A percentile compares a stretch with the other conserved stretches of the same genome.
These are phyloP conservation scores for Pimephales promelas DNA, from an alignment of 2,113 vertebrate species.

Conservation along the genomic window DNA sequence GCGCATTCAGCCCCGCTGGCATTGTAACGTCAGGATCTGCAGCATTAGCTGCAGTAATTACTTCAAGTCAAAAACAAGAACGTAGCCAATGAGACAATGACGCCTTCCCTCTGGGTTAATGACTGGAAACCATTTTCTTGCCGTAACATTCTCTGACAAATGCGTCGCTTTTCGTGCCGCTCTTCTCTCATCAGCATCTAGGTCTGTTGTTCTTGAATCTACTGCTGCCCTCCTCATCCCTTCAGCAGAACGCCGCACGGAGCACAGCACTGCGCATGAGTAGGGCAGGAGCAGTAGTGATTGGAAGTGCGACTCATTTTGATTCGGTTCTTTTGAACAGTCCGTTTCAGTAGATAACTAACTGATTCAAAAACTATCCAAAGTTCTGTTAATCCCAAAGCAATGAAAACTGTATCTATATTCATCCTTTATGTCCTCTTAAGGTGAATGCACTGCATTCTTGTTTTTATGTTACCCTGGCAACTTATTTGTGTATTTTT, in stretches of 20 bases:
- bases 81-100: not conserved
- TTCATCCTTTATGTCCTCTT: too few species aligned
- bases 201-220: constrained; percentile 31
- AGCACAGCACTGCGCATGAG: constrained; percentile 64
- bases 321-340: constrained; percentile 2
- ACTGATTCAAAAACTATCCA: too few species aligned
- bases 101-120: constrained; percentile 38
- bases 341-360: not conserved
- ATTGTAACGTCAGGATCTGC: constrained; percentile 62
- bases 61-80: constrained; percentile 43
- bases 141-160: constrained; percentile 60
- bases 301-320: not conserved
- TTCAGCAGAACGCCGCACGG: constrained; percentile 41
- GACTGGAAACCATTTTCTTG: constrained; percentile 28
- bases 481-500: too few species aligned
- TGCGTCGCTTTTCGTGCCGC: constrained; percentile 43
- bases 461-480: too few species aligned
- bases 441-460: too few species aligned
- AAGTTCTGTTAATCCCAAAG: too few species aligned
- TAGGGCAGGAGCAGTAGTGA: not conserved
- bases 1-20: constrained; percentile 73
- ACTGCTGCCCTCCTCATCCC: constrained; percentile 42
- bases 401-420: too few species aligned
- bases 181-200: constrained; percentile 57
- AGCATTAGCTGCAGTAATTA: constrained; percentile 55